Conservation (phyloP, 2,888 invertebrate species). For the Drosophila picticornis region DNA sequence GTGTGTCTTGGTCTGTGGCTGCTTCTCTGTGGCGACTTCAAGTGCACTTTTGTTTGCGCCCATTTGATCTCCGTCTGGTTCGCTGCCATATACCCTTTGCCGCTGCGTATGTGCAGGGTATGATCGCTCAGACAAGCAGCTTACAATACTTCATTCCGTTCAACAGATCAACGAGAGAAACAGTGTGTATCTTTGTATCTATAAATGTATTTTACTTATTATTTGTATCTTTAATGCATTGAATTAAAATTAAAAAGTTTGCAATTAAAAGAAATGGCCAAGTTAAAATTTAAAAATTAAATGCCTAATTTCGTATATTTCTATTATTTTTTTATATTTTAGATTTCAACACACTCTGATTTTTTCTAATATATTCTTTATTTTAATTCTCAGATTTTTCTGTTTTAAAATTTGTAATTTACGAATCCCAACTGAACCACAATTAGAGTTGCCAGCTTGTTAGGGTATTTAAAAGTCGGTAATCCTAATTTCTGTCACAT, state of each 20-base stretch:
- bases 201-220: background rate
- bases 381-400: too few relatives aligned
- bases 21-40: conserved; percentile 67
- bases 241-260: too few relatives aligned
- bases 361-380: too few relatives aligned
- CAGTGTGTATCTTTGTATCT: too few relatives aligned
- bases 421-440: background rate
- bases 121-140: background rate
- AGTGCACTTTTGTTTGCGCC: conserved; percentile 58
- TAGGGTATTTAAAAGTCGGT: background rate
- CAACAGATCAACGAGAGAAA: background rate
- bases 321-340: too few relatives aligned
- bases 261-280: too few relatives aligned
- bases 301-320: too few relatives aligned
- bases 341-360: too few relatives aligned
- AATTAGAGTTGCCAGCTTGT: background rate
- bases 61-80: conserved; percentile 4
- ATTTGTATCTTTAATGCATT: too few relatives aligned
- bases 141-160: background rate
- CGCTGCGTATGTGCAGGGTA: background rate
- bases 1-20: background rate
- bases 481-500: background rate
- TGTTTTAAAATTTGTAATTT: background rate
- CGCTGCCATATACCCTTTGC: background rate
- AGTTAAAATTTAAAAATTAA: too few relatives aligned